phyloP scores from a whole-genome alignment of 2,113 vertebrate species.

The Rhinoderma darwinii region DNA sequence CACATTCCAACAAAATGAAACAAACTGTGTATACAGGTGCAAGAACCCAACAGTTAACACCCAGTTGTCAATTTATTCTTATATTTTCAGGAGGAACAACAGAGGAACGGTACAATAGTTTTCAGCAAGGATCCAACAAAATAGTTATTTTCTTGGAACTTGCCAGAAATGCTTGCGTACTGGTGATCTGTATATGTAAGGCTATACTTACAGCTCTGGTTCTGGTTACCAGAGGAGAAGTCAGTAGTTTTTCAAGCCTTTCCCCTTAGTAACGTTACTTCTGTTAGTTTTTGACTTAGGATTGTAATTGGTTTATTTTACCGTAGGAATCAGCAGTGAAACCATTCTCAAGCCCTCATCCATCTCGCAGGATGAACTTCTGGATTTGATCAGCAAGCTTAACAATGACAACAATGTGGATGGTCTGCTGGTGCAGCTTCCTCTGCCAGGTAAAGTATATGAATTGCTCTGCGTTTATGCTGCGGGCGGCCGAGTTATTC shows the following conservation, averaged over 20 bases:
- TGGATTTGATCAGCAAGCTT: conserved; percentile 87
- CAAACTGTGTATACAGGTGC: too few relatives aligned
- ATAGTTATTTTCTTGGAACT: too few relatives aligned
- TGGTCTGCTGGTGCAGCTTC: conserved; percentile 91
- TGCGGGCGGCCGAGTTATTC: neutral
- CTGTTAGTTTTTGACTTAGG: neutral
- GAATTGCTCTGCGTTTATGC: neutral
- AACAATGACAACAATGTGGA: conserved; percentile 87
- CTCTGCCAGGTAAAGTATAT: conserved; percentile 84
- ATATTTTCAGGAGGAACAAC: too few relatives aligned
- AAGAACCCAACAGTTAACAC: too few relatives aligned
- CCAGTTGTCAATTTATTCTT: too few relatives aligned
- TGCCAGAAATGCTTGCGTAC: too few relatives aligned
- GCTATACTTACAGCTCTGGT: too few relatives aligned
- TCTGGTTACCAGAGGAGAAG: too few relatives aligned
- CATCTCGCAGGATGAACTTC: conserved; percentile 86
- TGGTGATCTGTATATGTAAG: too few relatives aligned
- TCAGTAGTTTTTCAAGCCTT: neutral
- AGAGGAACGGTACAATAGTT: too few relatives aligned
- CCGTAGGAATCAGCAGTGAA: conserved; percentile 91
- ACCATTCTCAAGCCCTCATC: conserved; percentile 87
- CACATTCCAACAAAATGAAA: too few relatives aligned
- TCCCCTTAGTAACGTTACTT: neutral
- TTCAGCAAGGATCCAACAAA: too few relatives aligned
- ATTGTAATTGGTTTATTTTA: neutral